A percentile compares a stretch with the other conserved stretches of the same genome.
phyloP scores from a whole-genome alignment of 2,888 invertebrate genomes.

The Leistus spinibarbis region DNA sequence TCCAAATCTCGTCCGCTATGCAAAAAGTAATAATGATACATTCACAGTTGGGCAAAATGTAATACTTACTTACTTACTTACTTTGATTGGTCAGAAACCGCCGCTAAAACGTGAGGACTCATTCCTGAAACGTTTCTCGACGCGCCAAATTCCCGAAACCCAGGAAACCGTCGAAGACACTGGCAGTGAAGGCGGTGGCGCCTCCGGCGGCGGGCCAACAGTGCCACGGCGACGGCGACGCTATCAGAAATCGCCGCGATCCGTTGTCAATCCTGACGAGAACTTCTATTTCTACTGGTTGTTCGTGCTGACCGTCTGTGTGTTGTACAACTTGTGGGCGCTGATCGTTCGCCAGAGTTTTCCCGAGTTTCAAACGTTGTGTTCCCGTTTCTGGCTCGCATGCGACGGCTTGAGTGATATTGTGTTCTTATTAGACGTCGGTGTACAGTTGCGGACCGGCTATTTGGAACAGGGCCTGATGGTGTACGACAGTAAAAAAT shows the following conservation, averaged over 20 bases:
- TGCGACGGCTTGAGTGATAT: slow-evolving; percentile 87
- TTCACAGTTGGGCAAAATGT: too few relatives aligned
- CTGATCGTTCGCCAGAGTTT: slow-evolving; percentile 93
- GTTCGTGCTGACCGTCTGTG: slow-evolving; percentile 84
- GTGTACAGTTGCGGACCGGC: slow-evolving; percentile 91
- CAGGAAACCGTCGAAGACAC: slow-evolving; percentile 80
- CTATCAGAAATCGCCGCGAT: slow-evolving; percentile 73
- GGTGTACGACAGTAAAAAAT: slow-evolving; percentile 89
- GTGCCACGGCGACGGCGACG: slow-evolving; percentile 68
- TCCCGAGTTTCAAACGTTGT: slow-evolving; percentile 80
- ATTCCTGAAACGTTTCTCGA: slow-evolving; percentile 92
- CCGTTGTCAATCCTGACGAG: slow-evolving; percentile 93
- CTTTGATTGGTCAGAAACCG: slow-evolving; percentile 69
- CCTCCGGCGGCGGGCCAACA: slow-evolving; percentile 59
- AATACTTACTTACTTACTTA: too few relatives aligned
- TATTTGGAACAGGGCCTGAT: slow-evolving; percentile 94
- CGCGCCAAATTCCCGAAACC: slow-evolving; percentile 86
- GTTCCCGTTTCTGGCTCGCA: slow-evolving; percentile 77
- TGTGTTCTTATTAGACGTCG: slow-evolving; percentile 84
- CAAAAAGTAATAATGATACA: slow-evolving; percentile 64
- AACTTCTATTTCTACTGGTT: slow-evolving; percentile 97
- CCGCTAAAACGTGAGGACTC: slow-evolving; percentile 90
- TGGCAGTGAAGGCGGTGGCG: slow-evolving; percentile 61
- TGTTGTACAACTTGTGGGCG: slow-evolving; percentile 95
- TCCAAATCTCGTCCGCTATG: slow-evolving; percentile 88